Percentiles rank a stretch among this genome's conserved stretches.
These are phyloP conservation scores for Ophioninae sp. DNA, from an alignment of 2,888 invertebrate genomes.

Conservation along the genomic window DNA sequence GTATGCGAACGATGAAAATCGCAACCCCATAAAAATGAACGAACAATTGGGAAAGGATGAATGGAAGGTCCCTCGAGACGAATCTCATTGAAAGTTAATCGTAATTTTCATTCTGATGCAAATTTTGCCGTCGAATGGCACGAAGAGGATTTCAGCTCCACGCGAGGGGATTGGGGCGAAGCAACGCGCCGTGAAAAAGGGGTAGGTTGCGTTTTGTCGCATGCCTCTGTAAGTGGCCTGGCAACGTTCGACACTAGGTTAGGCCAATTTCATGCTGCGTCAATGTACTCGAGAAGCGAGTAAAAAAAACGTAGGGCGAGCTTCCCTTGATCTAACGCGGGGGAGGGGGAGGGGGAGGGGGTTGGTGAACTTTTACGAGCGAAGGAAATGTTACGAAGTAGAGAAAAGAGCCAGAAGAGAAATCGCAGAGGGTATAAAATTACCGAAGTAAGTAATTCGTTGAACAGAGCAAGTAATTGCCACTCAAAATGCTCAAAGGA, in stretches of 20 bases:
- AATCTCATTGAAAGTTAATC: constrained; percentile 19
- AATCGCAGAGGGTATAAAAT: constrained; percentile 67
- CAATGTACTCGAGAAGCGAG: constrained; percentile 39
- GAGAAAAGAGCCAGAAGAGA: constrained; percentile 5
- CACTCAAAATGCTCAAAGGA: constrained; percentile 74
- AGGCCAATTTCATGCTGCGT: constrained; percentile 58
- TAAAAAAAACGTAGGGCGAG: constrained; percentile 38
- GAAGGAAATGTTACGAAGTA: constrained; percentile 22
- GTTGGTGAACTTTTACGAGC: constrained; percentile 17
- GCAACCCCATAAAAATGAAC: neutral
- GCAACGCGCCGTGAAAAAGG: constrained; percentile 27
- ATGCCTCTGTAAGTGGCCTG: constrained; percentile 38
- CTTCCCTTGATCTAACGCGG: constrained; percentile 15
- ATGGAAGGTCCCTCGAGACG: neutral
- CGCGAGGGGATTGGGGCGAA: constrained; percentile 21
- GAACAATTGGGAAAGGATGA: neutral
- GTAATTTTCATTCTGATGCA: constrained; percentile 43
- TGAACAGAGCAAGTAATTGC: constrained; percentile 74
- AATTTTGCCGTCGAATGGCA: constrained; percentile 33
- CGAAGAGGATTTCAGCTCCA: constrained; percentile 5
- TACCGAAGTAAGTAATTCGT: constrained; percentile 74
- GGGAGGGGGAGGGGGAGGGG: neutral
- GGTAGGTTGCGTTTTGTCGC: constrained; percentile 38
- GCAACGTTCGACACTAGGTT: constrained; percentile 43
- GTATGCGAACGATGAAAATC: neutral